These are phyloP conservation scores for Dynastes tityus DNA, from an alignment of 2,888 invertebrate species.

Conservation along the genomic window DNA sequence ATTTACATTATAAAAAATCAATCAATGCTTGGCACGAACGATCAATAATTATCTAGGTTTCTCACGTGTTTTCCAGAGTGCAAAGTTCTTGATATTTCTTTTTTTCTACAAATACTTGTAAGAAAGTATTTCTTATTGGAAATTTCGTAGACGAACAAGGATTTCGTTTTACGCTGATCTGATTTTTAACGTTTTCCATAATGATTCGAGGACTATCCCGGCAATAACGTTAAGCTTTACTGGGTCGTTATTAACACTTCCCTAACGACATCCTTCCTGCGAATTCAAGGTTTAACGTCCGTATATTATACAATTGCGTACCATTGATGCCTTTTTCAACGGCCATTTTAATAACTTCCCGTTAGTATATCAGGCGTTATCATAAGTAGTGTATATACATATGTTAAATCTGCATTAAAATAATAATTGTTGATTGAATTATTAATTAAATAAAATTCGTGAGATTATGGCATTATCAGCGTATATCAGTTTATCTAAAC, in stretches of 20 bases:
- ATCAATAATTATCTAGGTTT: too few species aligned
- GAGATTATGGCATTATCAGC: background rate
- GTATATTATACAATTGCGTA: background rate
- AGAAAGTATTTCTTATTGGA: background rate
- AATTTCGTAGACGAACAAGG: background rate
- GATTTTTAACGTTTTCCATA: background rate
- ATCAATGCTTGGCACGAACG: too few species aligned
- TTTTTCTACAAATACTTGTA: too few species aligned
- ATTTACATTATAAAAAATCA: too few species aligned
- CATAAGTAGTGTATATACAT: background rate
- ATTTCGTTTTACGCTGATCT: background rate
- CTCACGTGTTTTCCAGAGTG: too few species aligned
- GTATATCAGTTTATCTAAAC: background rate
- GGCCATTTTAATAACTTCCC: background rate
- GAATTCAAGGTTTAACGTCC: slow-evolving; percentile 8
- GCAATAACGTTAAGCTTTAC: slow-evolving; percentile 14
- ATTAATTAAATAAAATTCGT: background rate
- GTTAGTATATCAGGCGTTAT: background rate
- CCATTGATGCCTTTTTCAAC: background rate
- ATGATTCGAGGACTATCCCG: slow-evolving; percentile 1
- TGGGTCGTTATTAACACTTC: slow-evolving; percentile 14
- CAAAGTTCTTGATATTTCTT: too few species aligned
- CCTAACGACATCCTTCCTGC: slow-evolving; percentile 10
- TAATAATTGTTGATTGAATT: too few species aligned
- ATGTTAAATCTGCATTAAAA: too few species aligned